Percentiles rank a stretch among this genome's conserved stretches.
These are phyloP conservation scores for Papilio polytes DNA, from an alignment of 1,140 invertebrate species.

Conservation along the genomic window DNA sequence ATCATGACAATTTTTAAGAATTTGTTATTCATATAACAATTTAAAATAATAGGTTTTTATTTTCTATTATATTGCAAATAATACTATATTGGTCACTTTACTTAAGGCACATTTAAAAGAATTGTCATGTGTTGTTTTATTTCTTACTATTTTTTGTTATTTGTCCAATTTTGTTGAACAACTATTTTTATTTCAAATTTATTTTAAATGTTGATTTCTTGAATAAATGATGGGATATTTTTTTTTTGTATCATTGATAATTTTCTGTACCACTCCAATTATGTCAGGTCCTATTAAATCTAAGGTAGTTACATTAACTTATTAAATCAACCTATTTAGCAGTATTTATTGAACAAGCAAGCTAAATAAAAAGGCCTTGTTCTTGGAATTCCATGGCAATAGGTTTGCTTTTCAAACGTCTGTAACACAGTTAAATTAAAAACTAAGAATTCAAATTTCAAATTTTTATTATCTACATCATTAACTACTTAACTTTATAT, in stretches of 20 bases:
- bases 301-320: too few species aligned
- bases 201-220: background rate
- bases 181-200: background rate
- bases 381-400: too few species aligned
- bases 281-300: too few species aligned
- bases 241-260: background rate
- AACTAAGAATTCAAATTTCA: conserved; percentile 7
- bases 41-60: background rate
- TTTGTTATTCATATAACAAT: background rate
- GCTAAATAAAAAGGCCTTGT: too few species aligned
- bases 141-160: background rate
- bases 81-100: background rate
- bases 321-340: too few species aligned
- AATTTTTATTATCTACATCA: conserved; percentile 40
- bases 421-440: background rate
- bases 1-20: background rate
- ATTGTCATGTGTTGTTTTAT: background rate
- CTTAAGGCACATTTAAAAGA: background rate
- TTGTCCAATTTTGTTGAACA: background rate
- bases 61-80: background rate
- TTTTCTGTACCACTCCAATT: background rate
- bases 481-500: conserved; percentile 15
- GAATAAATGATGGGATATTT: background rate
- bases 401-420: too few species aligned
- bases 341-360: too few species aligned